phyloP scores from a whole-genome alignment of 2,797 vertebrate genomes.

The Lithobates sylvaticus region DNA sequence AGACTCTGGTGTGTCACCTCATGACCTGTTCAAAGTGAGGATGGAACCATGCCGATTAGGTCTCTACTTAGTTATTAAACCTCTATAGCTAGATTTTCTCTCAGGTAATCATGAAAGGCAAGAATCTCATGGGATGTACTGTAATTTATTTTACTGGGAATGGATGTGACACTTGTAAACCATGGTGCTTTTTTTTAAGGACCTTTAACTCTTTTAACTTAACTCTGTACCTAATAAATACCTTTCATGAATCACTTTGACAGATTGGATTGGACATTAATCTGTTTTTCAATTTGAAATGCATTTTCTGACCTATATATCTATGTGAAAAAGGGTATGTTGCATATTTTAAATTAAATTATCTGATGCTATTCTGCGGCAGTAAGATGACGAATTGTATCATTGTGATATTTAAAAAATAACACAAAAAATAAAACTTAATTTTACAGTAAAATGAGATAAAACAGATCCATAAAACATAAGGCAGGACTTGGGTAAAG shows the following conservation, averaged over 20 bases:
- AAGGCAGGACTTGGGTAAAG: background rate
- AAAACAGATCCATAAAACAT: background rate
- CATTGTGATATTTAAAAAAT: background rate
- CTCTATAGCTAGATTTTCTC: constrained; percentile 24
- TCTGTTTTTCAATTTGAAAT: constrained; percentile 53
- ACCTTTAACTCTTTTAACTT: constrained; percentile 53
- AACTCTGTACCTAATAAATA: constrained; percentile 53
- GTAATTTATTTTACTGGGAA: constrained; percentile 53
- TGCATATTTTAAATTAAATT: constrained; percentile 55
- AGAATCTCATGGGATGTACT: constrained; percentile 30
- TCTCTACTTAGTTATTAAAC: constrained; percentile 35
- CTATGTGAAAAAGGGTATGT: constrained; percentile 25
- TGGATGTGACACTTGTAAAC: constrained; percentile 57
- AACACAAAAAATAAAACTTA: background rate
- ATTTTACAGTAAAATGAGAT: constrained; percentile 10
- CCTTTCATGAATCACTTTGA: constrained; percentile 53
- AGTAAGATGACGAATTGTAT: constrained; percentile 13
- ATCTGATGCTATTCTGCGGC: constrained; percentile 20
- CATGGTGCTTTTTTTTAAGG: constrained; percentile 37
- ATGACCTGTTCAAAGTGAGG: constrained; percentile 25
- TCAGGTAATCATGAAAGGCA: constrained; percentile 36
- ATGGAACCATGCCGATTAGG: constrained; percentile 17
- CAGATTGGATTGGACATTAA: constrained; percentile 52
- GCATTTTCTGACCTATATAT: constrained; percentile 35
- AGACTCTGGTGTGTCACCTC: constrained; percentile 21